A percentile compares a stretch with the other conserved stretches of the same genome.
Conservation (phyloP, 2,888 invertebrate genomes). For the Archips xylosteana region DNA sequence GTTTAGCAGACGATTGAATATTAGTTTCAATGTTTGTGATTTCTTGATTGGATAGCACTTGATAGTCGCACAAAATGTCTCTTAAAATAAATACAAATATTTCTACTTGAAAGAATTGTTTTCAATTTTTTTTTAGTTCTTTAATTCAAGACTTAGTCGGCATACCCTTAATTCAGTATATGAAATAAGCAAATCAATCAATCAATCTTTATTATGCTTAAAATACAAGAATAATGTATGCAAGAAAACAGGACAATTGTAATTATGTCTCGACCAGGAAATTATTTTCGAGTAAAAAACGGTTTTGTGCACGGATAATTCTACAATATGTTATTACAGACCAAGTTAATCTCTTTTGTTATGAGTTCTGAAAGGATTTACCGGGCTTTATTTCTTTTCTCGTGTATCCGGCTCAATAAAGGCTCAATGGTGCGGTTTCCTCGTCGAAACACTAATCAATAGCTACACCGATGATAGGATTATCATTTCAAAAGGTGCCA, state of each 20-base stretch:
- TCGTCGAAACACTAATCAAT: constrained; percentile 52
- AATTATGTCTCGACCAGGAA: constrained; percentile 57
- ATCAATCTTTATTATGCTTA: too few species aligned
- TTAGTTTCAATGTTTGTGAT: not conserved
- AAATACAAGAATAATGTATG: constrained; percentile 9
- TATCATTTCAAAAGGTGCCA: constrained; percentile 44
- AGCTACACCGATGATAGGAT: constrained; percentile 45
- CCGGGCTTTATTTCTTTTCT: constrained; percentile 59
- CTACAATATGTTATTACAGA: constrained; percentile 70
- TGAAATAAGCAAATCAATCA: not conserved
- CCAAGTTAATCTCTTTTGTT: constrained; percentile 73
- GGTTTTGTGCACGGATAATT: constrained; percentile 57
- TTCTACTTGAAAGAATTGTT: not conserved
- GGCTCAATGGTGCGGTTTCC: constrained; percentile 55
- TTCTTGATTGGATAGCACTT: not conserved
- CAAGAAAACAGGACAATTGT: constrained; percentile 52
- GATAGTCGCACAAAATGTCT: too few species aligned
- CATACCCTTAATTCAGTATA: not conserved
- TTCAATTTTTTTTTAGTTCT: not conserved
- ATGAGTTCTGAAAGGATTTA: constrained; percentile 70
- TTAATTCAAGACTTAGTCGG: not conserved
- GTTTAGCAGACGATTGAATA: not conserved
- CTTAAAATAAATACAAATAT: not conserved
- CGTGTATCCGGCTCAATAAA: constrained; percentile 45
- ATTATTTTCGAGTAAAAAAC: constrained; percentile 60